A percentile compares a stretch with the other conserved stretches of the same genome.
These are phyloP conservation scores for Coendou prehensilis DNA, from an alignment of 2,797 vertebrate species.

Conservation along the genomic window DNA sequence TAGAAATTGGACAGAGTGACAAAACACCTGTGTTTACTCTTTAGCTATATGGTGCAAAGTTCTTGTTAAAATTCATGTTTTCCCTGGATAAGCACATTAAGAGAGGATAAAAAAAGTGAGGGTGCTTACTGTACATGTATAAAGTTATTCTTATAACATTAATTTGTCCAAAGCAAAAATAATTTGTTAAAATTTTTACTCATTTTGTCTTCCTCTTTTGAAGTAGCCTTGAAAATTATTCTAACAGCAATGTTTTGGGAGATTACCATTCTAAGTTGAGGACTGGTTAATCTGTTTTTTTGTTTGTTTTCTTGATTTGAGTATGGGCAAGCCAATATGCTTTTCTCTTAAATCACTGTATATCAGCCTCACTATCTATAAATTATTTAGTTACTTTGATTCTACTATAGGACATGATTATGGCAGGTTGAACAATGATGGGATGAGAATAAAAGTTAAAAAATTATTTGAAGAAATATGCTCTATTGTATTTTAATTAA, in stretches of 20 bases:
- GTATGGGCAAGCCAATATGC: background rate
- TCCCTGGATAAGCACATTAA: background rate
- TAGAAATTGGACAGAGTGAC: background rate
- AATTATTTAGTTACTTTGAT: background rate
- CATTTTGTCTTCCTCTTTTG: slow-evolving; percentile 14
- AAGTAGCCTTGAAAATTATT: background rate
- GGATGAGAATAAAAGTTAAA: background rate
- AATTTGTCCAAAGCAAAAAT: slow-evolving; percentile 25
- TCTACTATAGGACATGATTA: background rate
- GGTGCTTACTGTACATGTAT: background rate
- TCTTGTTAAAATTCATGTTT: slow-evolving; percentile 52
- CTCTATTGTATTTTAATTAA: background rate
- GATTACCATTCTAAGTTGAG: background rate
- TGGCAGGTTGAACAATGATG: background rate
- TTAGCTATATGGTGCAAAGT: background rate
- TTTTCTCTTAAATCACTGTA: slow-evolving; percentile 12
- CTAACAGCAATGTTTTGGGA: background rate
- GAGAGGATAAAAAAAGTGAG: background rate
- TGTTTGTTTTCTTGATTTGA: background rate
- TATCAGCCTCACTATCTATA: background rate
- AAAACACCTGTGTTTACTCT: background rate
- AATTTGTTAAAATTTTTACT: background rate
- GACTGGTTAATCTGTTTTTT: background rate
- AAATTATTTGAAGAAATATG: background rate
- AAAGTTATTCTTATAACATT: slow-evolving; percentile 12